These are phyloP conservation scores for Chrysogorgia sp. DNA, from an alignment of 92 coral and sea anemone species.

Conservation along the genomic window DNA sequence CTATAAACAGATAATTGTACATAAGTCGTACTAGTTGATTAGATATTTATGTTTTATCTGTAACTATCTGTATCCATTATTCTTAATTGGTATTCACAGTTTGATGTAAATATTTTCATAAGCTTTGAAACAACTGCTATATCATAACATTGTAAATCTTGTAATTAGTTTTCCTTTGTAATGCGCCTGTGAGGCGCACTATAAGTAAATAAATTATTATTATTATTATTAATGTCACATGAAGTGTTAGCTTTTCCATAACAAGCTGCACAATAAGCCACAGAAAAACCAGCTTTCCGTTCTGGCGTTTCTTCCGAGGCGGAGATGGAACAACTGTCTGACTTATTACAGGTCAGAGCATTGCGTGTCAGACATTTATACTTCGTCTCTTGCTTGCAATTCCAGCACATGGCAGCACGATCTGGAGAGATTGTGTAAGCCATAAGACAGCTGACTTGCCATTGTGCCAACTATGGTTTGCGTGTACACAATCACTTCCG, in stretches of 20 bases:
- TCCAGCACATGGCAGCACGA: neutral
- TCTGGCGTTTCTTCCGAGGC: constrained; percentile 26
- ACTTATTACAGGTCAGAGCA: constrained; percentile 6
- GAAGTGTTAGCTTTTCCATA: constrained; percentile 32
- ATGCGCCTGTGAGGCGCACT: too few relatives aligned
- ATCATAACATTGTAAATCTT: too few relatives aligned
- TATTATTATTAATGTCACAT: constrained; percentile 13
- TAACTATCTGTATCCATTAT: too few relatives aligned
- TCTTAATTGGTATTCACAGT: too few relatives aligned
- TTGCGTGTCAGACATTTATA: constrained; percentile 8
- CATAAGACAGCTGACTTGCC: constrained; percentile 1
- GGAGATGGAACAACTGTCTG: constrained; percentile 16
- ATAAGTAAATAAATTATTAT: too few relatives aligned
- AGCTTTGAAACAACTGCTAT: too few relatives aligned
- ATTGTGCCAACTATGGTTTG: neutral
- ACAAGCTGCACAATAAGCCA: constrained; percentile 44
- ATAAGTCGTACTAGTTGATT: too few relatives aligned
- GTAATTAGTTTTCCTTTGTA: too few relatives aligned
- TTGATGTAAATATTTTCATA: too few relatives aligned
- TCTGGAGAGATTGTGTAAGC: constrained; percentile 4
- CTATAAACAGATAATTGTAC: too few relatives aligned
- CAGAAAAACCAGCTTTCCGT: constrained; percentile 39
- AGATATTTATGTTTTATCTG: too few relatives aligned
- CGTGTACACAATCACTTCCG: neutral
- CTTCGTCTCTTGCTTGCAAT: neutral